phyloP scores from a whole-genome alignment of 2,797 vertebrate species.

The Acrossocheilus wenchowensis region DNA sequence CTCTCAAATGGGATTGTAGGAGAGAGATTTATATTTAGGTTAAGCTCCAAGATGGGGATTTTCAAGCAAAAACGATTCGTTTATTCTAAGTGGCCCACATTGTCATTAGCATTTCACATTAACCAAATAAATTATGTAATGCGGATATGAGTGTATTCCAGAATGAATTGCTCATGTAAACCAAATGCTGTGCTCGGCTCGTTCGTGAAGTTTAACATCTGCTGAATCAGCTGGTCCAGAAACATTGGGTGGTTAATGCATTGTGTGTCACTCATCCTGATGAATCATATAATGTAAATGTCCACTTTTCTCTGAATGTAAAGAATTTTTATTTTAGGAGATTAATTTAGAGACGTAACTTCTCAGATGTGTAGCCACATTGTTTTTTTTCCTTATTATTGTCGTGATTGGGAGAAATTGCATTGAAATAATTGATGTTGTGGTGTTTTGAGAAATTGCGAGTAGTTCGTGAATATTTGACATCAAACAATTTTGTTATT shows the following conservation, averaged over 20 bases:
- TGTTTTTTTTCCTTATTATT: not conserved
- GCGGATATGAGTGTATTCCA: not conserved
- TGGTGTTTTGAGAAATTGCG: too few species aligned
- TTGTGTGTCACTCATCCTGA: not conserved
- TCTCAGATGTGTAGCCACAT: too few species aligned
- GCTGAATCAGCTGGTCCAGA: not conserved
- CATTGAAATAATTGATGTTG: too few species aligned
- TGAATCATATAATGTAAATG: too few species aligned
- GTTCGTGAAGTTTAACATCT: not conserved
- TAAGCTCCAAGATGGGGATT: constrained; percentile 49
- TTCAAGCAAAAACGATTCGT: constrained; percentile 57
- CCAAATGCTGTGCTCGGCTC: not conserved
- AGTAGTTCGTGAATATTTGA: too few species aligned
- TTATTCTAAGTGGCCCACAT: constrained; percentile 48
- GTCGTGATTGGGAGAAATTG: not conserved
- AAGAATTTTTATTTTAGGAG: not conserved
- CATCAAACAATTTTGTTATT: too few species aligned
- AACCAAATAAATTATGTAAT: not conserved
- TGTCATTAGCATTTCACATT: not conserved
- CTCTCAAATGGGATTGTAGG: not conserved
- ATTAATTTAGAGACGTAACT: not conserved
- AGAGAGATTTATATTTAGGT: constrained; percentile 32
- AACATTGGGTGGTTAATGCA: not conserved
- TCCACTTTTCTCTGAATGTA: too few species aligned
- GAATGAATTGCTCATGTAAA: not conserved